phyloP scores from a whole-genome alignment of 2,797 vertebrate genomes.

The Helostoma temminkii region DNA sequence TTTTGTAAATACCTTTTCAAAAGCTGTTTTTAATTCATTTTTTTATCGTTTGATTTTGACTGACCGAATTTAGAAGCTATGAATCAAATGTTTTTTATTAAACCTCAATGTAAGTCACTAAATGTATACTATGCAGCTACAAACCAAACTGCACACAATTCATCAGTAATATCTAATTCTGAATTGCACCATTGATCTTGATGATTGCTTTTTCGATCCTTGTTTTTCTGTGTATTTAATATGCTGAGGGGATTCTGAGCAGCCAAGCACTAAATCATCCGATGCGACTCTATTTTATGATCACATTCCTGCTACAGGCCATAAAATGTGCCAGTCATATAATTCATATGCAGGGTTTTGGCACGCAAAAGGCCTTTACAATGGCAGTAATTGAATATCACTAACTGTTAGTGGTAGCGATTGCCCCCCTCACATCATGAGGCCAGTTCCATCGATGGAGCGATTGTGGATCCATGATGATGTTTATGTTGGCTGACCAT shows the following conservation, averaged over 20 bases:
- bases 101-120: not conserved
- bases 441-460: not conserved
- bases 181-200: not conserved
- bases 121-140: not conserved
- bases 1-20: not conserved
- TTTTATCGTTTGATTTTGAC: no score
- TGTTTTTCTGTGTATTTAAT: conserved; percentile 17
- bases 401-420: conserved; percentile 26
- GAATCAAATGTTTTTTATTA: not conserved
- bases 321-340: conserved; percentile 41
- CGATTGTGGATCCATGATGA: conserved; percentile 26
- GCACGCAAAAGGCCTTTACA: conserved; percentile 41
- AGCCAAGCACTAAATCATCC: conserved; percentile 27
- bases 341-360: conserved; percentile 13
- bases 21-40: not conserved
- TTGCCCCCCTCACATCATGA: conserved; percentile 18
- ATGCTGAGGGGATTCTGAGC: conserved; percentile 39
- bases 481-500: conserved; percentile 45
- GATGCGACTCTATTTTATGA: conserved; percentile 34
- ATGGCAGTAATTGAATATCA: conserved; percentile 31
- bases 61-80: not conserved
- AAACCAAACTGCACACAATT: not conserved
- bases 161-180: not conserved
- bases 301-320: conserved; percentile 37
- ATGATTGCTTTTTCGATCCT: conserved; percentile 16